phyloP scores from a whole-genome alignment of 2,888 invertebrate species.

The Amblyjoppa fuscipennis region DNA sequence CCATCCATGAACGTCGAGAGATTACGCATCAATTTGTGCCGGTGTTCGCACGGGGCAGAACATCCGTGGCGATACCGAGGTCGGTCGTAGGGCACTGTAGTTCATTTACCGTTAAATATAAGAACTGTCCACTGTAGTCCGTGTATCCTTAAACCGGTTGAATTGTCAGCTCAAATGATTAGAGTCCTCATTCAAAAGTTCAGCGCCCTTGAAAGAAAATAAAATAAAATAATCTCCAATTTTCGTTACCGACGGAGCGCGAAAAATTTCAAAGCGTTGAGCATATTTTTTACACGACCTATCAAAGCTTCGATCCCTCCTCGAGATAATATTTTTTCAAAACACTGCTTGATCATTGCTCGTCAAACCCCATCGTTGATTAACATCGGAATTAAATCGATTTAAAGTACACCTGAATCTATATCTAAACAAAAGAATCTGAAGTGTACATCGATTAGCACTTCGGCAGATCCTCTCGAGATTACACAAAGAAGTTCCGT shows the following conservation, averaged over 20 bases:
- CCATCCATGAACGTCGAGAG: conserved; percentile 38
- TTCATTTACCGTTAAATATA: neutral
- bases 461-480: neutral
- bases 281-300: no score
- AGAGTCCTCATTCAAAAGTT: no score
- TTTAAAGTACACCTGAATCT: neutral
- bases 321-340: no score
- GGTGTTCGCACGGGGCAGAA: neutral
- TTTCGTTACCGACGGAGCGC: no score
- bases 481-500: no score
- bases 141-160: no score
- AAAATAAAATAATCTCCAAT: no score
- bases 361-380: neutral
- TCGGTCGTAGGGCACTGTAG: neutral
- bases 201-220: no score
- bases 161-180: no score
- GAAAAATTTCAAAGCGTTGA: no score
- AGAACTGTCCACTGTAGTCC: no score
- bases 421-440: neutral
- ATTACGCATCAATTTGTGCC: conserved; percentile 44
- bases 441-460: neutral
- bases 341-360: neutral
- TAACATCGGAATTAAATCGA: neutral
- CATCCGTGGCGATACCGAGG: neutral
- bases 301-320: no score